phyloP scores from a whole-genome alignment of 64 coral and sea anemone species.

The Catalaphyllia jardinei region DNA sequence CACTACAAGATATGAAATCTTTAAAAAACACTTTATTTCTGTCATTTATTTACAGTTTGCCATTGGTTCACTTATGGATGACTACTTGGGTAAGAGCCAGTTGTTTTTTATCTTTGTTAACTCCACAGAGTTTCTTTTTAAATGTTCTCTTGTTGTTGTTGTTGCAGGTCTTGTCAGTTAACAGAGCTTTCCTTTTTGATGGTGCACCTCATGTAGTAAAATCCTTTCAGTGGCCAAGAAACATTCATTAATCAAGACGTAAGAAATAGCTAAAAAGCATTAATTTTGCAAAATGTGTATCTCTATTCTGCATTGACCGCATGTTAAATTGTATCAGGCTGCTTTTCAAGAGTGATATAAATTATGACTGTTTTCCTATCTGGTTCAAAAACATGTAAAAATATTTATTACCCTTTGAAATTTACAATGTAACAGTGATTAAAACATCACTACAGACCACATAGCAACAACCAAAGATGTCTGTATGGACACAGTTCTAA shows the following conservation, averaged over 20 bases:
- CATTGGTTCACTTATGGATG: constrained; percentile 90
- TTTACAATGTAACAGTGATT: too few relatives aligned
- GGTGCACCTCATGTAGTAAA: not conserved
- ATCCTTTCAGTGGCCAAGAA: not conserved
- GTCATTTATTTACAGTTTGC: constrained; percentile 66
- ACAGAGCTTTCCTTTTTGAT: not conserved
- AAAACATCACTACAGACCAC: too few relatives aligned
- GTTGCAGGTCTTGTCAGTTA: constrained; percentile 40
- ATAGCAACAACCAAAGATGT: too few relatives aligned
- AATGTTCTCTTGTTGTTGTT: not conserved
- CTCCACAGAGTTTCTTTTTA: not conserved
- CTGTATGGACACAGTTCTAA: too few relatives aligned
- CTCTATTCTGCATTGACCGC: not conserved
- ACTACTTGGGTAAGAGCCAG: constrained; percentile 69
- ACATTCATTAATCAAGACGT: not conserved
- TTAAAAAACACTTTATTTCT: too few relatives aligned
- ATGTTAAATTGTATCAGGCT: too few relatives aligned
- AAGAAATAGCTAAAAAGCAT: not conserved
- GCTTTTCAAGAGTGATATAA: too few relatives aligned
- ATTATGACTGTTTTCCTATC: too few relatives aligned
- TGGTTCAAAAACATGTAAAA: too few relatives aligned
- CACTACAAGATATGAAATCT: too few relatives aligned
- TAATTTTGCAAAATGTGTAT: not conserved
- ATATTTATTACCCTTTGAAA: too few relatives aligned
- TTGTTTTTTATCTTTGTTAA: not conserved